Conservation (phyloP, 2,797 vertebrate species). For the Ptychadena robeensis region DNA sequence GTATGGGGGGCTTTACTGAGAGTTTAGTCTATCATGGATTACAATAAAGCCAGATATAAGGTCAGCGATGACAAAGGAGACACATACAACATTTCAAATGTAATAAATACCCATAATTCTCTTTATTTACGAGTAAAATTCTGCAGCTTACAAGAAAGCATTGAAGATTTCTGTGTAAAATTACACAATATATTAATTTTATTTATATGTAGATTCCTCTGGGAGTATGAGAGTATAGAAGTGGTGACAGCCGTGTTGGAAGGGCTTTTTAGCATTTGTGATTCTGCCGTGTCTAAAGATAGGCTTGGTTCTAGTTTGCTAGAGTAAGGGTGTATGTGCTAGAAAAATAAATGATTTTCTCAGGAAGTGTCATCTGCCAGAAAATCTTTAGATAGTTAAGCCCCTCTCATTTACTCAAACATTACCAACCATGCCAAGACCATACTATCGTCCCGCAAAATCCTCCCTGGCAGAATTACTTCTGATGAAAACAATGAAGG, state of each 20-base stretch:
- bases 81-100: constrained; percentile 14
- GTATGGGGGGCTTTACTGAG: too few species aligned
- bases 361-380: too few species aligned
- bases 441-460: neutral
- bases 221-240: neutral
- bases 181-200: constrained; percentile 35
- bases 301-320: neutral
- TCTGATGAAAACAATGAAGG: neutral
- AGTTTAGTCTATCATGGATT: too few species aligned
- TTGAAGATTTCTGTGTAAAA: constrained; percentile 49
- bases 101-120: constrained; percentile 48
- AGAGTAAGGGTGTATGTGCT: neutral
- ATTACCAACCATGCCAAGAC: neutral
- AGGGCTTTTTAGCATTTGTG: neutral
- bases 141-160: constrained; percentile 47
- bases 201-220: constrained; percentile 7
- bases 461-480: too few species aligned
- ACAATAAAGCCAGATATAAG: too few species aligned
- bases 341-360: neutral
- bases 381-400: too few species aligned
- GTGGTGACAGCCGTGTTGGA: neutral
- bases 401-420: neutral
- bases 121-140: constrained; percentile 48
- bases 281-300: neutral
- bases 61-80: neutral